phyloP scores from a whole-genome alignment of 2,797 vertebrate species.

The Gastrophryne carolinensis region DNA sequence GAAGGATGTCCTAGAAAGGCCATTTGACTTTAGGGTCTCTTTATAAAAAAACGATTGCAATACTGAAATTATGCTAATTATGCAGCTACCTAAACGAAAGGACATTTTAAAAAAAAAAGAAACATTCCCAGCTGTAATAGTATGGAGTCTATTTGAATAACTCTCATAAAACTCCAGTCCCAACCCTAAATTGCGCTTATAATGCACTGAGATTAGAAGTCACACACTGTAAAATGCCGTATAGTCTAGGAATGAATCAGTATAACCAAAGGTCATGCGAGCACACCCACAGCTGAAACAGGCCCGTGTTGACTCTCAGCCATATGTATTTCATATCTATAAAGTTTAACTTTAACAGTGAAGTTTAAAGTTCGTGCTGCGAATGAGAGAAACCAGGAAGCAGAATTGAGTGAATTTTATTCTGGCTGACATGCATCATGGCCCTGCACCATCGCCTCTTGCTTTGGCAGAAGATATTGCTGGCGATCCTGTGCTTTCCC shows the following conservation, averaged over 20 bases:
- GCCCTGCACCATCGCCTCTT: constrained; percentile 40
- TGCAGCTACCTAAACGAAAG: too few relatives aligned
- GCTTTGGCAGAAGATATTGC: constrained; percentile 40
- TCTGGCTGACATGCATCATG: constrained; percentile 36
- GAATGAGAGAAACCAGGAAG: constrained; percentile 2
- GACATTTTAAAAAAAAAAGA: not conserved
- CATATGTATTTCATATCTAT: constrained; percentile 16
- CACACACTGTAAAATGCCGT: not conserved
- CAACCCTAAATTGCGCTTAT: not conserved
- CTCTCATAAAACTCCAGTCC: not conserved
- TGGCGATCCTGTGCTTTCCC: constrained; percentile 53
- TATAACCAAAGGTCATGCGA: constrained; percentile 33
- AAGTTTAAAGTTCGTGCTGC: constrained; percentile 40
- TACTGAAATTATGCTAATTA: too few relatives aligned
- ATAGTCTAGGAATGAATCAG: not conserved
- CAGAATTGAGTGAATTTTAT: not conserved
- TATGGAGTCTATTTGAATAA: not conserved
- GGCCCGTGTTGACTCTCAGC: constrained; percentile 27
- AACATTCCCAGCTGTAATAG: not conserved
- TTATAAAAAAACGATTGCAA: too few relatives aligned
- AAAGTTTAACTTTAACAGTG: constrained; percentile 28
- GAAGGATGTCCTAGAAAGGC: too few relatives aligned
- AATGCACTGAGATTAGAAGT: not conserved
- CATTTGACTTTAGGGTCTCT: too few relatives aligned
- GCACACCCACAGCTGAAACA: constrained; percentile 32